Percentiles rank a stretch among this genome's conserved stretches.
These are phyloP conservation scores for Sanderia malayensis DNA, from an alignment of 30 jellyfish, hydroid and myxozoan genomes.

Conservation along the genomic window DNA sequence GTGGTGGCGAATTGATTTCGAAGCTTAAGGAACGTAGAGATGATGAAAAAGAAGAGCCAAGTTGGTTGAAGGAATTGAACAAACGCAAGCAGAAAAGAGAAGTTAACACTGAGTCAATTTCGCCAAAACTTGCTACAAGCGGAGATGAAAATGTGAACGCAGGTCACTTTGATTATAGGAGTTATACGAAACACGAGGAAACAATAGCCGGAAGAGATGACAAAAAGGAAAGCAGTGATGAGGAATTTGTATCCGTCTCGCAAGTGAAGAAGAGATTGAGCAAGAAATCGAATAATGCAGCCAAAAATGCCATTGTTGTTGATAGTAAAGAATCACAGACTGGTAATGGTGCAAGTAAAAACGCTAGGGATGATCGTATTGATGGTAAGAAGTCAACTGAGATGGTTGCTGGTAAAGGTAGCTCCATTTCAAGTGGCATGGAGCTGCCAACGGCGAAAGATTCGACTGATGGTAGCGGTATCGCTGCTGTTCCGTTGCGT, in stretches of 20 bases:
- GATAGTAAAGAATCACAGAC: too few species aligned
- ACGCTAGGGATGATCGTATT: too few species aligned
- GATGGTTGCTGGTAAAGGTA: too few species aligned
- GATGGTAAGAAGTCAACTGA: too few species aligned
- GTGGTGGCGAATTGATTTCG: slow-evolving; percentile 6
- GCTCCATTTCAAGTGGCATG: too few species aligned
- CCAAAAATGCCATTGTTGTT: too few species aligned
- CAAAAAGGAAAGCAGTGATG: neutral
- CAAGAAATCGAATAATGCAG: neutral
- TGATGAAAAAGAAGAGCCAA: slow-evolving; percentile 12
- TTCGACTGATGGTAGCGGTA: too few species aligned
- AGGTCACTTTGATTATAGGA: slow-evolving; percentile 12
- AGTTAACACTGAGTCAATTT: neutral
- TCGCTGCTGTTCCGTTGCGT: too few species aligned
- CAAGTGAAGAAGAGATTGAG: neutral
- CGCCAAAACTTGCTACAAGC: neutral
- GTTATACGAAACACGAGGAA: slow-evolving; percentile 2
- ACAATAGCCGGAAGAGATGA: neutral
- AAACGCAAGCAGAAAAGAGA: slow-evolving; percentile 21
- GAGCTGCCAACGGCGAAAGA: too few species aligned
- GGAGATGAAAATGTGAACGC: neutral
- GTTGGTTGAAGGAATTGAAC: slow-evolving; percentile 51
- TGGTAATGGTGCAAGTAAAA: too few species aligned
- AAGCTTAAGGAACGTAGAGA: neutral
- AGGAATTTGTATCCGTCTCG: neutral